Percentiles rank a stretch among this genome's conserved stretches.
Evolutionary conservation across 1,140 invertebrate genomes (phyloP).

Genomic region (Zaprionus tsacasi): DNA sequence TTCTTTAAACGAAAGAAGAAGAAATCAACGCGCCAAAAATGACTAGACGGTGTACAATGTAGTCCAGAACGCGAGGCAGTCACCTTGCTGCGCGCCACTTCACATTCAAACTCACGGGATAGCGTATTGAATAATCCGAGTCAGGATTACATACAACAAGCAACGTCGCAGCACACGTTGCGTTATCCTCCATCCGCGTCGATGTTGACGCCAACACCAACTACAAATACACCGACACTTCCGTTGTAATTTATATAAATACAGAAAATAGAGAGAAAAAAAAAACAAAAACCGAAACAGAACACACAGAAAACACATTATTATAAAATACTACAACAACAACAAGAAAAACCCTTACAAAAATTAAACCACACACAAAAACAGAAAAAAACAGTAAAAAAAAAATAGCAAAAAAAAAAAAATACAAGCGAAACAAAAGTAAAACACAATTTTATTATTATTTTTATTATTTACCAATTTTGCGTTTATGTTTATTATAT

Average conservation of each 20-base stretch:
- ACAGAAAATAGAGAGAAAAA: constrained; percentile 46
- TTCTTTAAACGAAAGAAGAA: constrained; percentile 99
- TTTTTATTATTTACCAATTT: constrained; percentile 83
- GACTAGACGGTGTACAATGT: constrained; percentile 85
- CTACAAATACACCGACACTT: constrained; percentile 85
- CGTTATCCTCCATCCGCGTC: constrained; percentile 85
- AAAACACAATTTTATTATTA: constrained; percentile 78
- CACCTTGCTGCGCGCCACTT: constrained; percentile 87
- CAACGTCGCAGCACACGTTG: constrained; percentile 84
- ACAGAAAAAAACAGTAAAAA: constrained; percentile 57
- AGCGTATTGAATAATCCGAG: constrained; percentile 86
- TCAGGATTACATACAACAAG: constrained; percentile 84
- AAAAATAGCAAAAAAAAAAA: constrained; percentile 47
- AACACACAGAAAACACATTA: constrained; percentile 24
- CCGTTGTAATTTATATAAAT: constrained; percentile 84
- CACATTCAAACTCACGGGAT: constrained; percentile 88
- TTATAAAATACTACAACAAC: constrained; percentile 17
- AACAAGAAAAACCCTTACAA: constrained; percentile 27
- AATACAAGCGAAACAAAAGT: constrained; percentile 48
- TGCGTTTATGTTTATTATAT: constrained; percentile 82
- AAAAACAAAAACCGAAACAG: constrained; percentile 32
- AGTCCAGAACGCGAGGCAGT: constrained; percentile 88
- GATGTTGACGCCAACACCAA: constrained; percentile 84
- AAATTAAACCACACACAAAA: constrained; percentile 51
- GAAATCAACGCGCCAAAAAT: constrained; percentile 88